Conservation (phyloP, 2,888 invertebrate genomes). For the Cyclophora albipunctata region DNA sequence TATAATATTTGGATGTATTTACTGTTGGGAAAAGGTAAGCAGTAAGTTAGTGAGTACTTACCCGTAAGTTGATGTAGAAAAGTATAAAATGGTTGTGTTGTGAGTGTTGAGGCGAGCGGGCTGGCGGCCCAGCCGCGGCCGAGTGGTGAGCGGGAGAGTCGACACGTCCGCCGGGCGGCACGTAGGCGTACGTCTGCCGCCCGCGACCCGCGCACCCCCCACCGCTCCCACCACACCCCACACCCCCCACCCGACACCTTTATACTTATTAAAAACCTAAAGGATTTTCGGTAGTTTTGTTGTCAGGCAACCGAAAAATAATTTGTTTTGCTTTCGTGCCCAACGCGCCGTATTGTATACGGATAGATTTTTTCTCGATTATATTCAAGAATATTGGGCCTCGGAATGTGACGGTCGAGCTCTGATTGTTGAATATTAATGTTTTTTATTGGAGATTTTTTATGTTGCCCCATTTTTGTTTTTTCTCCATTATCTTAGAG, state of each 20-base stretch:
- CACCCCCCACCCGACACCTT: constrained; percentile 29
- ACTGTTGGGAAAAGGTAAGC: no score
- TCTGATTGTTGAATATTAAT: no score
- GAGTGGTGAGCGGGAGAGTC: constrained; percentile 51
- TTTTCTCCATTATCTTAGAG: no score
- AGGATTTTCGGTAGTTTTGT: constrained; percentile 27
- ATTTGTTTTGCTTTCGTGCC: constrained; percentile 8
- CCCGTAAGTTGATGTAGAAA: constrained; percentile 27
- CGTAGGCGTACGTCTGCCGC: constrained; percentile 63
- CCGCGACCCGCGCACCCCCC: constrained; percentile 20
- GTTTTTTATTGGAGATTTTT: no score
- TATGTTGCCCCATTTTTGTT: no score
- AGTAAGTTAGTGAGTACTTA: constrained; percentile 16
- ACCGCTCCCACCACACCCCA: constrained; percentile 5
- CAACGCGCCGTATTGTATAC: constrained; percentile 3
- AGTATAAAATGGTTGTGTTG: constrained; percentile 19
- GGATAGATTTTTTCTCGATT: constrained; percentile 3
- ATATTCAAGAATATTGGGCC: not conserved
- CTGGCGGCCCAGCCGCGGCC: constrained; percentile 73
- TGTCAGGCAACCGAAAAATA: constrained; percentile 11
- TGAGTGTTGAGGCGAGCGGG: constrained; percentile 31
- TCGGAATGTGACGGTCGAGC: no score
- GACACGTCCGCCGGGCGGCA: constrained; percentile 58
- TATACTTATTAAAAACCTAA: constrained; percentile 37
- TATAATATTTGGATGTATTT: no score